Conservation (phyloP, 2,888 invertebrate species). For the Entomobrya multifasciata region DNA sequence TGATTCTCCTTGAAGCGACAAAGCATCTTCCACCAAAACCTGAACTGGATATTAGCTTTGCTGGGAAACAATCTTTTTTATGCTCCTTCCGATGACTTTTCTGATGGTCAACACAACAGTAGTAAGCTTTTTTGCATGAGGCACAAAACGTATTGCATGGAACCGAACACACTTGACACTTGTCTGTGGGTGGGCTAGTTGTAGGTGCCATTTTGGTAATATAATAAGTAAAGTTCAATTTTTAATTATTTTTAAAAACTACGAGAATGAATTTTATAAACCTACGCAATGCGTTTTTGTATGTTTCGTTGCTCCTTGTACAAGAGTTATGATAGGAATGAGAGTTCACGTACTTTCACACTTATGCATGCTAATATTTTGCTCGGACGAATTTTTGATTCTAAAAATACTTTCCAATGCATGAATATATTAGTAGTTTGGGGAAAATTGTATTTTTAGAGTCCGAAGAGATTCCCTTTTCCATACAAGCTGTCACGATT, state of each 20-base stretch:
- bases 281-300: no score
- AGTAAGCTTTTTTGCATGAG: conserved; percentile 87
- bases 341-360: not conserved
- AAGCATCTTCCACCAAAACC: conserved; percentile 87
- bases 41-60: conserved; percentile 83
- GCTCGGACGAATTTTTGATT: conserved; percentile 6
- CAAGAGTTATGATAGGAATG: conserved; percentile 18
- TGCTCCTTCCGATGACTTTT: conserved; percentile 85
- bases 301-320: no score
- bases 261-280: no score
- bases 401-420: conserved; percentile 71
- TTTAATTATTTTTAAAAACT: no score
- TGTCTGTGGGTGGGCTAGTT: conserved; percentile 11
- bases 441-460: conserved; percentile 50
- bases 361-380: conserved; percentile 43
- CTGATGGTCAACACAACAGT: conserved; percentile 88
- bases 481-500: conserved; percentile 21
- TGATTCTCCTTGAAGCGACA: conserved; percentile 87
- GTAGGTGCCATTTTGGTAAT: conserved; percentile 17
- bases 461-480: not conserved
- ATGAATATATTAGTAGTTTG: conserved; percentile 20
- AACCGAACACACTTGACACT: conserved; percentile 70
- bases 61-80: conserved; percentile 85
- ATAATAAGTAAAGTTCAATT: no score
- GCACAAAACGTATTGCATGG: conserved; percentile 83